Percentiles rank a stretch among this genome's conserved stretches.
These are phyloP conservation scores for Lasius fuliginosus DNA, from an alignment of 2,888 invertebrate genomes.

Conservation along the genomic window DNA sequence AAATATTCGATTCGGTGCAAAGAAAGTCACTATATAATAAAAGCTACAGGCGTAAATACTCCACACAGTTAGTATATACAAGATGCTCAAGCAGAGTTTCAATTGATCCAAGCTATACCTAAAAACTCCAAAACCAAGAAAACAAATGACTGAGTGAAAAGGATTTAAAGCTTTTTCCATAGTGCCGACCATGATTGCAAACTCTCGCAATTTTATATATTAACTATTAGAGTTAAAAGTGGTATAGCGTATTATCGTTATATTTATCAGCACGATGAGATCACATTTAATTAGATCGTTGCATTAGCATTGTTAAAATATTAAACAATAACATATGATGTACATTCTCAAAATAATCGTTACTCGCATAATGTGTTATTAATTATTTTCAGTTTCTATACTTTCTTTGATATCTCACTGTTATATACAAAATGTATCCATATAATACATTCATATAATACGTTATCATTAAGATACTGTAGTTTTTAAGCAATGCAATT, in stretches of 20 bases:
- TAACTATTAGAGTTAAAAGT: slow-evolving; percentile 11
- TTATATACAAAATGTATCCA: neutral
- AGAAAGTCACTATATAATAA: neutral
- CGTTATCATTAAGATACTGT: no score
- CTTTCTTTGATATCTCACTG: no score
- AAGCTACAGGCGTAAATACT: neutral
- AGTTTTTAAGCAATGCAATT: no score
- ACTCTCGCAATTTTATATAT: neutral
- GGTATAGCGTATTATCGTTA: no score
- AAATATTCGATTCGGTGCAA: neutral
- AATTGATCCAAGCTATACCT: neutral
- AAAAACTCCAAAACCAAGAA: slow-evolving; percentile 7
- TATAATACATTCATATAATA: neutral
- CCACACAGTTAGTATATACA: slow-evolving; percentile 12
- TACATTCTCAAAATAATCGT: neutral
- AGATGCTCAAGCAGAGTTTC: neutral
- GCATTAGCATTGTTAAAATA: neutral
- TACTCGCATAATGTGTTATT: neutral
- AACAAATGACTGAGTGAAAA: neutral
- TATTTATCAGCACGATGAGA: neutral
- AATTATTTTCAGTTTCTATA: neutral
- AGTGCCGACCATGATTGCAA: neutral
- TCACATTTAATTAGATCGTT: slow-evolving; percentile 5
- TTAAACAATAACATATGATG: neutral
- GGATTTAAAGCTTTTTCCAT: neutral